These are phyloP conservation scores for Drosophila asahinai DNA, from an alignment of 1,140 invertebrate species.

Conservation along the genomic window DNA sequence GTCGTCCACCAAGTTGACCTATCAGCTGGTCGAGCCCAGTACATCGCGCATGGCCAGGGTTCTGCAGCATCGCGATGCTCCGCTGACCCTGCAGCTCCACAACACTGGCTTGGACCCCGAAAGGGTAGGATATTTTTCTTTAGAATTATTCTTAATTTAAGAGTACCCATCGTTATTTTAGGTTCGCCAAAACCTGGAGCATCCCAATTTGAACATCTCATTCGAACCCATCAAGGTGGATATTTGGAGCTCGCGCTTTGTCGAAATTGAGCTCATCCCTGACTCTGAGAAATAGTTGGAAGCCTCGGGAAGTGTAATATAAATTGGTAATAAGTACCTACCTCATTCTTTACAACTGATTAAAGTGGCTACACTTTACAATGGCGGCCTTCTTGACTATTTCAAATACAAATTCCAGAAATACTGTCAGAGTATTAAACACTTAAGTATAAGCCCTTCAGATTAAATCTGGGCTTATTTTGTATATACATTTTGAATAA, in stretches of 20 bases:
- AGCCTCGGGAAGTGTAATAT: neutral
- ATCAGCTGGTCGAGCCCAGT: conserved; percentile 9
- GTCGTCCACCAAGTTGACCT: conserved; percentile 24
- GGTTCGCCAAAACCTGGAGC: conserved; percentile 9
- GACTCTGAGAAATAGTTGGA: neutral
- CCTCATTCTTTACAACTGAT: neutral
- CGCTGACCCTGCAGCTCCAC: conserved; percentile 34
- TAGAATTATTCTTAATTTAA: neutral
- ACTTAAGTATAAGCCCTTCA: neutral
- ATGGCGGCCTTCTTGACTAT: neutral
- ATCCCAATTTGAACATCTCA: conserved; percentile 42
- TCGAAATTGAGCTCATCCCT: conserved; percentile 47
- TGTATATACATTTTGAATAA: neutral
- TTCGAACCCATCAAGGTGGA: conserved; percentile 42
- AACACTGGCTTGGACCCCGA: conserved; percentile 11
- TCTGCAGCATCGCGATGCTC: conserved; percentile 4
- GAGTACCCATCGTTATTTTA: neutral
- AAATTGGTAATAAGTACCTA: neutral
- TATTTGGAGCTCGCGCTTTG: conserved; percentile 51
- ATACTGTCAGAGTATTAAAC: neutral
- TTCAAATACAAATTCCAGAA: neutral
- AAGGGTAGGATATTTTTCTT: conserved; percentile 5
- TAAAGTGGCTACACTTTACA: neutral
- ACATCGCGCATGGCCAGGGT: neutral
- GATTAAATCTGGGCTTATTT: neutral